These are phyloP conservation scores for Xanthia togata DNA, from an alignment of 2,888 invertebrate genomes.

Conservation along the genomic window DNA sequence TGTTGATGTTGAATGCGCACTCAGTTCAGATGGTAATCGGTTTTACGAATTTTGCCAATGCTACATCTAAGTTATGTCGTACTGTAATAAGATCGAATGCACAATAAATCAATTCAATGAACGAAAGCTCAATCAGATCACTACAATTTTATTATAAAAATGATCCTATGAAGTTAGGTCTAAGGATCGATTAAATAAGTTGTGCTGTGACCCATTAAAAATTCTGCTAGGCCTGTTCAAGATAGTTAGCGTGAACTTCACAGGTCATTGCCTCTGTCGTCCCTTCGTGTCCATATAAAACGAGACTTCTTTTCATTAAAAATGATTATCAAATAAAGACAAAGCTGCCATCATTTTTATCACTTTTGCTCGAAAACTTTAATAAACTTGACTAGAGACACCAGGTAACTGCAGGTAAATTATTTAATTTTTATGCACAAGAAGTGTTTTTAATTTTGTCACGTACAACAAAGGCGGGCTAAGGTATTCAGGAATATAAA, in stretches of 20 bases:
- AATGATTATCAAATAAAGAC: conserved; percentile 76
- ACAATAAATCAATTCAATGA: neutral
- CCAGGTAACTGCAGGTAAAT: conserved; percentile 76
- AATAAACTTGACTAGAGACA: conserved; percentile 82
- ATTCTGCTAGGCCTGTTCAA: conserved; percentile 11
- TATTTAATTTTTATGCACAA: conserved; percentile 84
- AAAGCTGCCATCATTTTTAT: conserved; percentile 84
- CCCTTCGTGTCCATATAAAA: conserved; percentile 44
- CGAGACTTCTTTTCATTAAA: conserved; percentile 69
- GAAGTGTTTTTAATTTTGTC: conserved; percentile 81
- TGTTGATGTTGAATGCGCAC: too few species aligned
- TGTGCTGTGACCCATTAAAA: conserved; percentile 3
- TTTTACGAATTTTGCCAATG: too few species aligned
- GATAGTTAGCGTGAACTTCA: conserved; percentile 8
- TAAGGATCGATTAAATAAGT: too few species aligned
- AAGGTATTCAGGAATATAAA: conserved; percentile 51
- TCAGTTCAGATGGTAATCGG: too few species aligned
- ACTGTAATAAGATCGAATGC: neutral
- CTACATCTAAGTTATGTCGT: too few species aligned
- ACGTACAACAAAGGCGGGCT: conserved; percentile 58
- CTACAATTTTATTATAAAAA: neutral
- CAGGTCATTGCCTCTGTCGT: conserved; percentile 30
- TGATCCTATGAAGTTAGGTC: too few species aligned
- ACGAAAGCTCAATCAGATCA: neutral
- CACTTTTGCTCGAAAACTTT: conserved; percentile 85